Percentiles rank a stretch among this genome's conserved stretches.
Conservation (phyloP, 1,140 invertebrate genomes). For the Tetragonula clypearis region DNA sequence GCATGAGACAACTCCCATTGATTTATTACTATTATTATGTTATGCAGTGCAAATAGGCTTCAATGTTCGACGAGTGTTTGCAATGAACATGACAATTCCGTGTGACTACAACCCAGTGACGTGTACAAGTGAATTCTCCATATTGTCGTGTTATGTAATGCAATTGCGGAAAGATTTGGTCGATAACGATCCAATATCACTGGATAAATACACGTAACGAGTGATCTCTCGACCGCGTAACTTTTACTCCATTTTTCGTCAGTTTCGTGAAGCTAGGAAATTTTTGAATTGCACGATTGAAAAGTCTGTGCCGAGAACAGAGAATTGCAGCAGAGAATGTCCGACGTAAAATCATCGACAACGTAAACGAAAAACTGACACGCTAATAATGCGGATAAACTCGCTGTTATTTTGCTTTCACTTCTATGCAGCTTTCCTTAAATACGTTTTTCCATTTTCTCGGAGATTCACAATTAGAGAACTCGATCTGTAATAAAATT, state of each 20-base stretch:
- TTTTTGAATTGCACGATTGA: not conserved
- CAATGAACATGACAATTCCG: not conserved
- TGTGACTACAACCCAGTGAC: no score
- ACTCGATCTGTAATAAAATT: constrained; percentile 39
- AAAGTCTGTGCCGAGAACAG: no score
- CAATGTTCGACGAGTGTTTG: not conserved
- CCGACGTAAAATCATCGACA: no score
- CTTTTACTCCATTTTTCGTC: no score
- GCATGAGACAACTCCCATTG: no score
- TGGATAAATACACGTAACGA: not conserved
- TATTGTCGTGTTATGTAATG: constrained; percentile 34
- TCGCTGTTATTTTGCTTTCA: not conserved
- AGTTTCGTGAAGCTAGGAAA: not conserved
- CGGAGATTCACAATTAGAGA: not conserved
- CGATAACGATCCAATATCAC: not conserved
- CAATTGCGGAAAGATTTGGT: constrained; percentile 32
- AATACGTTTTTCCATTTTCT: no score
- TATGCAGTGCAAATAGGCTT: not conserved
- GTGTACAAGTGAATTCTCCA: not conserved
- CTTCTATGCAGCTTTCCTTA: no score
- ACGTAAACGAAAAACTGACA: not conserved
- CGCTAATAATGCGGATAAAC: not conserved
- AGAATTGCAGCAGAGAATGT: no score
- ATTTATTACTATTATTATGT: not conserved
- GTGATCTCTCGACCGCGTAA: not conserved